These are phyloP conservation scores for Laterallus jamaicensis DNA, from an alignment of 2,113 vertebrate genomes.

Conservation along the genomic window DNA sequence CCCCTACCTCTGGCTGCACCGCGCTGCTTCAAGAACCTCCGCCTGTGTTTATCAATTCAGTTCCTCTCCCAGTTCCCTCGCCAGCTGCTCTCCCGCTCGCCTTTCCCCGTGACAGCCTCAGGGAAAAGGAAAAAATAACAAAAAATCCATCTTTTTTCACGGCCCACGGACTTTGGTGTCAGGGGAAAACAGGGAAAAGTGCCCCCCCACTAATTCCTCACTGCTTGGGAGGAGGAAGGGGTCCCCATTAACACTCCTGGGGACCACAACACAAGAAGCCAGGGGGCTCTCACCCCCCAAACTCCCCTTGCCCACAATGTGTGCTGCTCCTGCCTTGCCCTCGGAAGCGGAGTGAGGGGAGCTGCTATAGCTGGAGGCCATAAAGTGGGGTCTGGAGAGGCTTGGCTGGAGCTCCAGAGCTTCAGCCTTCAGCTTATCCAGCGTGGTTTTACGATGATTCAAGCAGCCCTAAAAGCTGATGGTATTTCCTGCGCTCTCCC, in stretches of 20 bases:
- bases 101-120: not conserved
- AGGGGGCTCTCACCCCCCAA: too few relatives aligned
- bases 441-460: slow-evolving; percentile 34
- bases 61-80: not conserved
- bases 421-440: not conserved
- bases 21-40: not conserved
- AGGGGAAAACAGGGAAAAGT: not conserved
- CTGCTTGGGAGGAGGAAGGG: not conserved
- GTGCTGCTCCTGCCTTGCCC: not conserved
- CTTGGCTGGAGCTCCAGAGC: not conserved
- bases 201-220: not conserved
- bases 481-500: slow-evolving; percentile 54
- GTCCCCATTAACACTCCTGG: too few relatives aligned
- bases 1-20: not conserved
- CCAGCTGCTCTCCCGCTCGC: not conserved
- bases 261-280: too few relatives aligned
- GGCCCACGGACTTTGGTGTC: not conserved
- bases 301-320: too few relatives aligned
- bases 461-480: slow-evolving; percentile 34
- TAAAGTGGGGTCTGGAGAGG: not conserved
- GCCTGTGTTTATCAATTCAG: slow-evolving; percentile 27
- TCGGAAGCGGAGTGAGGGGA: not conserved
- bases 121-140: not conserved
- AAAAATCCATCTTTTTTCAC: not conserved
- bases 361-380: not conserved